phyloP scores from a whole-genome alignment of 2,888 invertebrate genomes.

The Liopterus haemorrhoidalis region DNA sequence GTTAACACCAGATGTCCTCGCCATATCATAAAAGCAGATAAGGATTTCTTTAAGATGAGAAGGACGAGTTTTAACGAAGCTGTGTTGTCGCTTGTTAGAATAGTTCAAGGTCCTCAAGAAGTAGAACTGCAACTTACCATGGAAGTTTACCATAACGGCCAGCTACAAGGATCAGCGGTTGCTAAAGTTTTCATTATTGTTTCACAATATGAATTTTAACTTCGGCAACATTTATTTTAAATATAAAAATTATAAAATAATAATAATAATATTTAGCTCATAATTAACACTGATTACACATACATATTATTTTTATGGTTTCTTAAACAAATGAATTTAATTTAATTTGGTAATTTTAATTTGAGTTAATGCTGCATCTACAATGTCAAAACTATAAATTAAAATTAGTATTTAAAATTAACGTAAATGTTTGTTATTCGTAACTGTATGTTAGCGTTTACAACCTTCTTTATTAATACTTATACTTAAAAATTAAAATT shows the following conservation, averaged over 20 bases:
- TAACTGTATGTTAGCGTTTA: too few species aligned
- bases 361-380: too few species aligned
- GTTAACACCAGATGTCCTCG: conserved; percentile 60
- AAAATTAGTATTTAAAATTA: too few species aligned
- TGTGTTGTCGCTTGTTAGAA: conserved; percentile 64
- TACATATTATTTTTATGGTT: too few species aligned
- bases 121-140: conserved; percentile 81
- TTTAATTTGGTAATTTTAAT: too few species aligned
- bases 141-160: conserved; percentile 69
- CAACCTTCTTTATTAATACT: too few species aligned
- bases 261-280: too few species aligned
- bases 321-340: too few species aligned
- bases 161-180: conserved; percentile 74
- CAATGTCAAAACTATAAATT: too few species aligned
- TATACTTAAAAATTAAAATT: too few species aligned
- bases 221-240: conserved; percentile 8
- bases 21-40: conserved; percentile 44
- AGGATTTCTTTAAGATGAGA: conserved; percentile 44
- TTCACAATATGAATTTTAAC: conserved; percentile 73
- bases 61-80: conserved; percentile 58
- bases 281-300: too few species aligned
- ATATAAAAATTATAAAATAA: background rate
- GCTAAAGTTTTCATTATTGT: conserved; percentile 82
- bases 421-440: too few species aligned
- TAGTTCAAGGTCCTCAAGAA: conserved; percentile 83